Base-by-base conservation (phyloP, 2,888 invertebrate species). In the Micropterix aruncella region DNA sequence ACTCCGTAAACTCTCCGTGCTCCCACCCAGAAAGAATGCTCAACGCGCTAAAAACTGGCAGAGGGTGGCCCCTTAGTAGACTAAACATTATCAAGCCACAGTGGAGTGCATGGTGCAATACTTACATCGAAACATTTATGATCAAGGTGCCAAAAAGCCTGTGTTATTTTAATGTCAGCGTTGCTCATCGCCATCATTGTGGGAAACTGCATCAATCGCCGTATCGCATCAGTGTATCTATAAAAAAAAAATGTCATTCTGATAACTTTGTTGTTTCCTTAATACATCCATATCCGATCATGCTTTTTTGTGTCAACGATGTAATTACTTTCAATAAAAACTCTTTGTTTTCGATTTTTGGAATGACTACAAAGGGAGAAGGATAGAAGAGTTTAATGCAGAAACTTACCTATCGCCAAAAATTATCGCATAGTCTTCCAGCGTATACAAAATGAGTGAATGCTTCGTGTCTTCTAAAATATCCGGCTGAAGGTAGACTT, bases 61-160 rank as follows among this genome's bases (percentile, higher is more conserved):
- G n/a, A n/a, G n/a, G n/a, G n/a, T n/a, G n/a, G n/a, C n/a, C n/a
- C n/a, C n/a, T n/a, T n/a, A n/a, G n/a, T n/a, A n/a, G n/a, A n/a
- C n/a, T n/a, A n/a, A n/a, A n/a, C n/a, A n/a, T n/a, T n/a, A n/a
- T n/a, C n/a, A n/a, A n/a, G n/a, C n/a, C n/a, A n/a, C n/a, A n/a
- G n/a, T n/a, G n/a, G n/a, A n/a, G n/a, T n/a, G n/a, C n/a, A n/a
- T n/a, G n/a, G n/a, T n/a, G n/a, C n/a, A n/a, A n/a, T n/a, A 60
- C 70, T 69, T 61, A 85, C 87, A 60, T 82, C 77, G 62, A 83
- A 88, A 57, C 89, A 80, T 46, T 82, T 80, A 56, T 90, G 90
- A 63, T 94, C 93, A 12, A 94, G 67, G 52, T 86, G 79, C 92
- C 93, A 93, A 60, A 91, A 85, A 0, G 86, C 90, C 55, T 89